phyloP scores from a whole-genome alignment of 2,113 vertebrate genomes.

The Rhea pennata region DNA sequence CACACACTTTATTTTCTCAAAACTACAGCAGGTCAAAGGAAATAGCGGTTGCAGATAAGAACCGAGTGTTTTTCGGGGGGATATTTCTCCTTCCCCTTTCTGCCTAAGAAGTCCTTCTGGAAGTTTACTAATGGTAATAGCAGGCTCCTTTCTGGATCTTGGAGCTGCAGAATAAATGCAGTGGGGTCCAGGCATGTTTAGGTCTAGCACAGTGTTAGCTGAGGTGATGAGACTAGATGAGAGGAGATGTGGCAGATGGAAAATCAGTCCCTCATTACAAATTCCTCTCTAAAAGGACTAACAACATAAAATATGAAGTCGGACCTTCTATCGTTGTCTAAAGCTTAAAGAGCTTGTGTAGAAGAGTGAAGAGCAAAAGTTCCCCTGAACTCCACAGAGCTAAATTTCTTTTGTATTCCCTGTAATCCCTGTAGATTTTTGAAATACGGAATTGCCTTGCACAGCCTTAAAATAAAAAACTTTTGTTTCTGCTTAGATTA shows the following conservation, averaged over 20 bases:
- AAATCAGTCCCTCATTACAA: background rate
- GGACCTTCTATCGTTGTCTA: background rate
- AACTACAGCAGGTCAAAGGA: background rate
- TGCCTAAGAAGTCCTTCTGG: background rate
- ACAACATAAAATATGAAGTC: background rate
- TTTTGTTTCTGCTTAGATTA: background rate
- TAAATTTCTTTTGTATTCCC: background rate
- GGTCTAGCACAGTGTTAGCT: background rate
- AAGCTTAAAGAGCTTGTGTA: background rate
- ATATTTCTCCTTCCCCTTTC: too few relatives aligned
- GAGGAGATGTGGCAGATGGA: background rate
- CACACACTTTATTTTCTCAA: too few relatives aligned
- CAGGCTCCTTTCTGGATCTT: background rate
- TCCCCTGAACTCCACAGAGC: background rate
- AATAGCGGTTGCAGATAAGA: background rate
- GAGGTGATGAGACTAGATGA: background rate
- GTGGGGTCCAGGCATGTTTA: too few relatives aligned
- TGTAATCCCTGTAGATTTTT: background rate
- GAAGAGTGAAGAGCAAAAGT: background rate
- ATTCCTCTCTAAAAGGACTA: background rate
- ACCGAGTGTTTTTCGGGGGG: background rate
- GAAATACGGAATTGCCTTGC: background rate
- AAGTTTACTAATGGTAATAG: rapidly evolving
- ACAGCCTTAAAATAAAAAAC: rapidly evolving
- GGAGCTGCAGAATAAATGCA: rapidly evolving